Evolutionary conservation across 2,888 invertebrate genomes (phyloP).

Genomic region (Lasioglossum malachurum): DNA sequence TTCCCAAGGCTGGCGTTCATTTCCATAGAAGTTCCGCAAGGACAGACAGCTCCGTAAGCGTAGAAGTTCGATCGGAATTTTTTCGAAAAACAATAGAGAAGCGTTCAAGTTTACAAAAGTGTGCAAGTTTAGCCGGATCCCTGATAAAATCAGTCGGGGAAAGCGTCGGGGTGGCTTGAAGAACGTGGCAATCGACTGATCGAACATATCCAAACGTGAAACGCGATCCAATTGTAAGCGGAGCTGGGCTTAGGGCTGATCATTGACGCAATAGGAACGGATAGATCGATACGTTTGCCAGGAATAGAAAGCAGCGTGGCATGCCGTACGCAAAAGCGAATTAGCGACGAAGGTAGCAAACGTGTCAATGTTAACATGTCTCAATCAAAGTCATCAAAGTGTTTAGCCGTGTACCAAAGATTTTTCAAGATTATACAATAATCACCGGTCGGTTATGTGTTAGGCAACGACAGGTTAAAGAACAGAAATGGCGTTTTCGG

Average conservation of each 20-base stretch:
- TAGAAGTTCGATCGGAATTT: no score
- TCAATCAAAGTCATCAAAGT: no score
- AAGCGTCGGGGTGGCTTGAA: not conserved
- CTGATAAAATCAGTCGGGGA: not conserved
- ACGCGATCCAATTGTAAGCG: constrained; percentile 24
- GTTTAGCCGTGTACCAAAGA: no score
- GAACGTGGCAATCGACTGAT: not conserved
- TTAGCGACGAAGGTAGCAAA: no score
- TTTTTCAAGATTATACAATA: no score
- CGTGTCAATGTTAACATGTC: no score
- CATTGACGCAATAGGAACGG: not conserved
- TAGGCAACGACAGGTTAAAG: not conserved
- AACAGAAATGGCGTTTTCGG: not conserved
- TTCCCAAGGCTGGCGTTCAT: not conserved
- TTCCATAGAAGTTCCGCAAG: not conserved
- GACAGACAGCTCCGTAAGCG: not conserved
- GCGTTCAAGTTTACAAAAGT: not conserved
- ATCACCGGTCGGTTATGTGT: not conserved
- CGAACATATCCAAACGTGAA: constrained; percentile 1
- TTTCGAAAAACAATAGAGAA: not conserved
- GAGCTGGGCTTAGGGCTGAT: not conserved
- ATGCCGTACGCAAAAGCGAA: not conserved
- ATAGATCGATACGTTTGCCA: not conserved
- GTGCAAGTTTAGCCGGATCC: not conserved
- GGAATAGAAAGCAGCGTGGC: not conserved